A percentile compares a stretch with the other conserved stretches of the same genome.
These are phyloP conservation scores for Catharus fuscescens DNA, from an alignment of 2,113 vertebrate species.

Conservation along the genomic window DNA sequence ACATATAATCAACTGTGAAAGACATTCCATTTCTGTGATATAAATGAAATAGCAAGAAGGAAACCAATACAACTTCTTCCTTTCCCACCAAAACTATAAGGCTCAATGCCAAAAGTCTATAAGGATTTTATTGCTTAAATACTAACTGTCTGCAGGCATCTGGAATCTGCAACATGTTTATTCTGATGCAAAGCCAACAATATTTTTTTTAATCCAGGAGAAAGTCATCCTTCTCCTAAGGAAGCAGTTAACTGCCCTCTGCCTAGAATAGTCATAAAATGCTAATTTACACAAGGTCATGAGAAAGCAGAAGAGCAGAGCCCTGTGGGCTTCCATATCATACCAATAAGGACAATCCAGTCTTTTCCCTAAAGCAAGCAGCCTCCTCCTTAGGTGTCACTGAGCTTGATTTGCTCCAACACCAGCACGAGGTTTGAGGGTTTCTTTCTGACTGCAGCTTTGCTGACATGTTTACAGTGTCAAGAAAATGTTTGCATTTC, in stretches of 20 bases:
- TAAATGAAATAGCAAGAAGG: conserved; percentile 36
- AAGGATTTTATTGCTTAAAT: conserved; percentile 48
- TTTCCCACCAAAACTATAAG: conserved; percentile 38
- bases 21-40: conserved; percentile 52
- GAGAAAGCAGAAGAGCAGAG: conserved; percentile 5
- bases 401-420: neutral
- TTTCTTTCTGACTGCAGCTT: neutral
- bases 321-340: neutral
- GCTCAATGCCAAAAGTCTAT: conserved; percentile 23
- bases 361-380: neutral
- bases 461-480: neutral
- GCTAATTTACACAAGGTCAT: conserved; percentile 9
- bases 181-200: conserved; percentile 41
- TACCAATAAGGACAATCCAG: neutral
- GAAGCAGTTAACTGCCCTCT: neutral
- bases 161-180: conserved; percentile 39
- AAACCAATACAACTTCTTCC: neutral
- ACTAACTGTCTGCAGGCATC: neutral
- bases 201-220: conserved; percentile 9
- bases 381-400: neutral
- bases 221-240: neutral
- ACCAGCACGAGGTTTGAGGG: neutral
- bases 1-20: conserved; percentile 20
- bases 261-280: conserved; percentile 4
- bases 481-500: neutral